Evolutionary conservation across 2,113 vertebrate genomes (phyloP).

Genomic region (Triplophysa dalaica): DNA sequence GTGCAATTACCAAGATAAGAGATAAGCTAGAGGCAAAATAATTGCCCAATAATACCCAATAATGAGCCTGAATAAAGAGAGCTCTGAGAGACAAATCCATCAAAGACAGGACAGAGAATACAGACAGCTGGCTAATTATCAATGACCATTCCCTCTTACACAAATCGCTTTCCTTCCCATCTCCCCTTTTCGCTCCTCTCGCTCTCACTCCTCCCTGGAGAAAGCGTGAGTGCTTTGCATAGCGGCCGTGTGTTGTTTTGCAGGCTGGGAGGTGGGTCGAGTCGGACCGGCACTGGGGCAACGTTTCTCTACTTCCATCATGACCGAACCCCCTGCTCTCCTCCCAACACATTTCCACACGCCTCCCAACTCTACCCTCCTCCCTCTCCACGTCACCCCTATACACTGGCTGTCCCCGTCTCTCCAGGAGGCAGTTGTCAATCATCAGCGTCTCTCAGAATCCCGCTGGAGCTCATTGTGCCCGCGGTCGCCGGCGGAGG

Average conservation of each 20-base stretch:
- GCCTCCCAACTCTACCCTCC: slow-evolving; percentile 52
- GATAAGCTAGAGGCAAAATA: slow-evolving; percentile 17
- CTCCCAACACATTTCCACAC: slow-evolving; percentile 48
- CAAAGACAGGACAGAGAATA: slow-evolving; percentile 25
- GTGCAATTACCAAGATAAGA: slow-evolving; percentile 26
- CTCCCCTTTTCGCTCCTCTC: slow-evolving; percentile 31
- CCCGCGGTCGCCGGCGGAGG: slow-evolving; percentile 90
- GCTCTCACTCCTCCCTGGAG: slow-evolving; percentile 53
- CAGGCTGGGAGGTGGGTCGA: slow-evolving; percentile 48
- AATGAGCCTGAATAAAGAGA: not conserved
- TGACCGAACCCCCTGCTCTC: slow-evolving; percentile 50
- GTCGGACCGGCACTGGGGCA: slow-evolving; percentile 42
- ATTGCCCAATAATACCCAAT: slow-evolving; percentile 35
- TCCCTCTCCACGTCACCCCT: slow-evolving; percentile 43
- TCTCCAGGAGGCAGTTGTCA: slow-evolving; percentile 98
- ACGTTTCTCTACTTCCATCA: slow-evolving; percentile 55
- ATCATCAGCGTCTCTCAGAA: slow-evolving; percentile 82
- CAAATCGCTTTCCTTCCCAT: slow-evolving; percentile 39
- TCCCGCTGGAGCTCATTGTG: slow-evolving; percentile 96
- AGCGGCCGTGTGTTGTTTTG: slow-evolving; percentile 55
- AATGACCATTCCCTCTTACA: slow-evolving; percentile 35
- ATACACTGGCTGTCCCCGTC: slow-evolving; percentile 74
- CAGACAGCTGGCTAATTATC: slow-evolving; percentile 29
- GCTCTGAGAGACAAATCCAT: slow-evolving; percentile 13
- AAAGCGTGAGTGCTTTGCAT: slow-evolving; percentile 70